Base-by-base conservation (phyloP, 2,888 invertebrate genomes). In the Callimorpha dominula region DNA sequence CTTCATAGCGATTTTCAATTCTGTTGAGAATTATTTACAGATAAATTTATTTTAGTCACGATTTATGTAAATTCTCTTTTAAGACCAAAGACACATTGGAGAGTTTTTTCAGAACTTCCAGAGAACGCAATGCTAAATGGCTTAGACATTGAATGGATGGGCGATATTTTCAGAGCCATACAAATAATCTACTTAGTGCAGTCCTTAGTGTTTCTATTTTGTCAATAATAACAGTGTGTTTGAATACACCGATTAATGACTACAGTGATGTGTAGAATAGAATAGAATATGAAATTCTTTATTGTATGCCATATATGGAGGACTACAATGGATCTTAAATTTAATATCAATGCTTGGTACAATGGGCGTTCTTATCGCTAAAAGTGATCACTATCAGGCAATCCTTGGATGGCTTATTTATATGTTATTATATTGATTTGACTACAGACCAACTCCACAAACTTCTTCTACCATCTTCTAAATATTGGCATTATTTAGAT, bases 31-130 rank as follows among this genome's bases (percentile, higher is more conserved):
- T 71, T 63, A 42, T 54, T 65, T 57, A 66, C 20, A 9, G 31
- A n/a, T 49, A 62, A 43, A 71, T 66, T 57, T 66, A 50, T 66
- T 71, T 66, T 40, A 60, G 66, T 71, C 50, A 60, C 71, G 50
- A 50, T 66, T 62, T 66, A 71, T 62, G 70, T 65, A 57, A 65
- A 65, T 70, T 57, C 43, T 17, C 31, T 65, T 60, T 43, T 57
- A 46, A 62, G 57, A 65, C 31, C 64, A 52, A 43, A 54, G 50
- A 54, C 64, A 70, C 54, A 65, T 31, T 65, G 64, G 42, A 40
- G 52, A n/a, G 15, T 54, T 64, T 43, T 20, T 52, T 64, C 42
- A 50, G 40, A 70, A 64, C 42, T 43, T 64, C 52, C 50, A 11
- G 50, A 14, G 60, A 66, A 20, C 66, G 15, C 11, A 42, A 17